These are phyloP conservation scores for Cydia splendana DNA, from an alignment of 1,140 invertebrate species.

Conservation along the genomic window DNA sequence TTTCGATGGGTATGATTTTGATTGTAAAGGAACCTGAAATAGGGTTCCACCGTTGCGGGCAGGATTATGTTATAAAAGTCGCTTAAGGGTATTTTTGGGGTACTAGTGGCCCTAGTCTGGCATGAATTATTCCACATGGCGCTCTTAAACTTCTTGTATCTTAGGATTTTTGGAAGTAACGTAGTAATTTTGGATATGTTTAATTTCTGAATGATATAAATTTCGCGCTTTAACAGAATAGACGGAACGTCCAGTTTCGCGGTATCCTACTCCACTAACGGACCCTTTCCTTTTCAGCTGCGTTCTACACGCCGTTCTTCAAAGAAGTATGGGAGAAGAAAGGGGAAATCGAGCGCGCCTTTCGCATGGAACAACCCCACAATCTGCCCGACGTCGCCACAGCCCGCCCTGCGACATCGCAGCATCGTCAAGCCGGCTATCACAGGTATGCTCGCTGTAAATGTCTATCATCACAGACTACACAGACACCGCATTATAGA, in stretches of 20 bases:
- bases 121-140: too few relatives aligned
- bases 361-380: slow-evolving; percentile 92
- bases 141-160: too few relatives aligned
- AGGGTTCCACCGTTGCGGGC: too few relatives aligned
- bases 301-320: slow-evolving; percentile 97
- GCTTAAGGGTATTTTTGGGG: too few relatives aligned
- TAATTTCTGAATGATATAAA: too few relatives aligned
- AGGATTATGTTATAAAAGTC: too few relatives aligned
- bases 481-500: too few relatives aligned
- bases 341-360: slow-evolving; percentile 95
- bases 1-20: too few relatives aligned
- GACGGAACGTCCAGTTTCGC: not conserved
- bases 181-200: not conserved
- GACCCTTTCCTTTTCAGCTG: slow-evolving; percentile 82
- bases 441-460: slow-evolving; percentile 61
- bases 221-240: too few relatives aligned
- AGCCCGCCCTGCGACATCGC: slow-evolving; percentile 80
- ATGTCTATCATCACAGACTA: slow-evolving; percentile 26
- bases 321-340: slow-evolving; percentile 98
- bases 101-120: too few relatives aligned
- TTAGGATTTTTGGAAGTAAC: too few relatives aligned
- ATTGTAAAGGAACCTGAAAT: too few relatives aligned
- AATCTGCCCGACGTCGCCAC: slow-evolving; percentile 75
- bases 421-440: slow-evolving; percentile 86
- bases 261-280: not conserved